phyloP scores from a whole-genome alignment of 2,113 vertebrate species.

The Phylloscopus trochiloides region DNA sequence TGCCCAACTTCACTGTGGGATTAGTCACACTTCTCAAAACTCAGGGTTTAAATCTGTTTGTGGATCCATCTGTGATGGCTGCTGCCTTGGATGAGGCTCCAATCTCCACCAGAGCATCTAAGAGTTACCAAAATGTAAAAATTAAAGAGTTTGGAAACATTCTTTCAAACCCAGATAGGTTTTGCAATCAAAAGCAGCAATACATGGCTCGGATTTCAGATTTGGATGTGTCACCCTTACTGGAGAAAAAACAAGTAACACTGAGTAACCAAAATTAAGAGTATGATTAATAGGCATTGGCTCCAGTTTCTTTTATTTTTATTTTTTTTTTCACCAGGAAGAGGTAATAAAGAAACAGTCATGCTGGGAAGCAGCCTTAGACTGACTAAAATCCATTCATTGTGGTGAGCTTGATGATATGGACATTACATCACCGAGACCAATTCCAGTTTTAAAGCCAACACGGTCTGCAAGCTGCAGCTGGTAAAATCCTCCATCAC shows the following conservation, averaged over 20 bases:
- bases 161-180: background rate
- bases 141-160: background rate
- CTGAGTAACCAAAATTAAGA: conserved; percentile 33
- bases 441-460: background rate
- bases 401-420: conserved; percentile 32
- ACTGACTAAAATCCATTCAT: conserved; percentile 12
- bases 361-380: conserved; percentile 36
- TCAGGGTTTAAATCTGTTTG: background rate
- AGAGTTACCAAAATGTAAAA: background rate
- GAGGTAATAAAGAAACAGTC: conserved; percentile 33
- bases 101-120: background rate
- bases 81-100: background rate
- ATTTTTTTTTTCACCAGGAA: background rate
- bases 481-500: background rate
- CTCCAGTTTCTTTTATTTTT: background rate
- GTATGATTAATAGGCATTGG: conserved; percentile 50
- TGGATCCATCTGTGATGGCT: background rate
- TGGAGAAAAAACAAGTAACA: conserved; percentile 35
- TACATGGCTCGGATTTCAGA: background rate
- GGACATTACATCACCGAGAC: conserved; percentile 2
- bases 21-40: background rate
- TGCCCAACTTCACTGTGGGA: background rate
- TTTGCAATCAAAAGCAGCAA: background rate
- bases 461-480: background rate
- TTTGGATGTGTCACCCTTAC: background rate